Base-by-base conservation (phyloP, 2,797 vertebrate species). In the Harpagifer antarcticus region DNA sequence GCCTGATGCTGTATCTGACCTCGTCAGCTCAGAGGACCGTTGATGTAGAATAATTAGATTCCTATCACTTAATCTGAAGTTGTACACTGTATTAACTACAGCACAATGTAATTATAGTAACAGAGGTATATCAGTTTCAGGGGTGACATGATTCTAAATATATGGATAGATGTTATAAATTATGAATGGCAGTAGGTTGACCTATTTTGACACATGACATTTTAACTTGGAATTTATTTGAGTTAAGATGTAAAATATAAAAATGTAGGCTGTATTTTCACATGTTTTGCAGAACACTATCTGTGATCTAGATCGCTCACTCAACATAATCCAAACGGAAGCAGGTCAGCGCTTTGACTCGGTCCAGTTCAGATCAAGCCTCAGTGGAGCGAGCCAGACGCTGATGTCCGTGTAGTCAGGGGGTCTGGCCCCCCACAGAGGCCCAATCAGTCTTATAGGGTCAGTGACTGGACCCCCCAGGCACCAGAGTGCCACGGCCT, bases 401-500 rank as follows among this genome's bases (percentile, higher is more conserved):
- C 92, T 89, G 83, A 92, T 94, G 92, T 92, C 87, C 85, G 65
- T 89, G 71, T 81, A 83, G 87, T 91, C 86, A 84, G 89, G 91
- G 86, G 88, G 91, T 84, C 87, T 79, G 83, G 80, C 75, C 85
- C 85, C 92, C 91, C 88, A 77, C 87, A 64, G 91, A 86, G 90
- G 84, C 87, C 89, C 89, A 92, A 90, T 93, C 92, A 94, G 92
- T 92, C 87, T 90, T 91, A 83, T 85, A 92, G 91, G 92, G 93
- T 93, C 92, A 90, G 87, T 87, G 85, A 83, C 83, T 78, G 79
- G 68, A 72, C 88, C 85, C 83, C 89, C 82, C 62, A 75, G 89
- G 91, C 88, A 84, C 77, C 76, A 63, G 60, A 82, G 86, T 80
- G 88, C 87, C 86, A 88, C 86, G 86, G 92, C 91, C 91, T 93